Percentiles rank a stretch among this genome's conserved stretches.
These are phyloP conservation scores for Branchinecta lindahli DNA, from an alignment of 1,140 invertebrate genomes.

Conservation along the genomic window DNA sequence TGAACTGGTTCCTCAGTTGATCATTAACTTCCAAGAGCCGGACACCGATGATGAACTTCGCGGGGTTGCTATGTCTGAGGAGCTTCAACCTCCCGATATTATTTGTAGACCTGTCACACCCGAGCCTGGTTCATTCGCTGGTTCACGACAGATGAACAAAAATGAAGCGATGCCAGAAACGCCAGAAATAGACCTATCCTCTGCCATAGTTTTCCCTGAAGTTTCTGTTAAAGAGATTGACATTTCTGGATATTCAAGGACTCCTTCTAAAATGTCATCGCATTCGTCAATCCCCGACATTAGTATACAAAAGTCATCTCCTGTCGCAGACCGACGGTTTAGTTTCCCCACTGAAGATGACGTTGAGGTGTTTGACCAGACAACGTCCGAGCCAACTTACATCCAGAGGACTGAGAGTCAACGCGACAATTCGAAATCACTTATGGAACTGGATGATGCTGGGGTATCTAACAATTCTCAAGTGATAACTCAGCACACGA, in stretches of 20 bases:
- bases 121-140: slow-evolving; percentile 29
- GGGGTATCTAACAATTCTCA: slow-evolving; percentile 12
- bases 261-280: slow-evolving; percentile 22
- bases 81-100: slow-evolving; percentile 24
- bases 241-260: neutral
- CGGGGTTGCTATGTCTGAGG: neutral
- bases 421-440: neutral
- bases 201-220: neutral
- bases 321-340: slow-evolving; percentile 33
- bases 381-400: slow-evolving; percentile 22
- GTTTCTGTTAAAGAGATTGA: neutral
- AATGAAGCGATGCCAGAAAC: neutral
- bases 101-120: slow-evolving; percentile 37
- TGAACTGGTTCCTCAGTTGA: neutral
- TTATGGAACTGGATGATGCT: slow-evolving; percentile 22
- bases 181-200: neutral
- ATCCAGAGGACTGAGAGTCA: slow-evolving; percentile 14
- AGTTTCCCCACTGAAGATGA: slow-evolving; percentile 34
- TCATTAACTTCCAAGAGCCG: slow-evolving; percentile 14
- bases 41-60: slow-evolving; percentile 28
- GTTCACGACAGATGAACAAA: neutral
- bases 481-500: slow-evolving; percentile 11
- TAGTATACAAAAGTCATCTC: slow-evolving; percentile 46
- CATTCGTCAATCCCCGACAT: slow-evolving; percentile 47
- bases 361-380: slow-evolving; percentile 32